A percentile compares a stretch with the other conserved stretches of the same genome.
Evolutionary conservation across 2,113 vertebrate species (phyloP).

Genomic region (Urocitellus parryii): DNA sequence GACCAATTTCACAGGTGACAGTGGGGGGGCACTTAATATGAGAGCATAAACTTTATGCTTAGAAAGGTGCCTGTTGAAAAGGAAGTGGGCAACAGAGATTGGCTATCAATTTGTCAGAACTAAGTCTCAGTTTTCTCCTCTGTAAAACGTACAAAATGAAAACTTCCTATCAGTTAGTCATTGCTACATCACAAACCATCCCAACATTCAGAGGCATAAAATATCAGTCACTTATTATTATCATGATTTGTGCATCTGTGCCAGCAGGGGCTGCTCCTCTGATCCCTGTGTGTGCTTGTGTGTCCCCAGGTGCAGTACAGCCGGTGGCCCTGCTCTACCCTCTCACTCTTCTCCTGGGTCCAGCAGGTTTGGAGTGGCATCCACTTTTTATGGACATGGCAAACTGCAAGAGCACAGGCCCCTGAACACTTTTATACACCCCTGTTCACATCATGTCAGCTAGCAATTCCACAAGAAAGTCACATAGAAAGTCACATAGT

Average conservation of each 20-base stretch:
- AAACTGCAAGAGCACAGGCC: not conserved
- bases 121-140: not conserved
- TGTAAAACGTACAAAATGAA: not conserved
- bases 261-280: not conserved
- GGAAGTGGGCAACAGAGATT: not conserved
- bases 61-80: not conserved
- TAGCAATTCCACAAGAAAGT: not conserved
- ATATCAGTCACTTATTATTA: not conserved
- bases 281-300: not conserved
- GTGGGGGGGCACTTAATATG: not conserved
- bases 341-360: not conserved
- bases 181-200: not conserved
- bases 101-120: not conserved
- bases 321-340: too few species aligned
- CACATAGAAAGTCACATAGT: not conserved
- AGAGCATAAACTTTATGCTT: not conserved
- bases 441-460: not conserved
- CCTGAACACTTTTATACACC: not conserved
- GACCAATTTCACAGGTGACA: not conserved
- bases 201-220: not conserved
- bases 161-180: not conserved
- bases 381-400: not conserved
- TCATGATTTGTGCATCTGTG: not conserved
- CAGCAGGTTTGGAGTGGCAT: not conserved
- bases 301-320: too few species aligned